phyloP scores from a whole-genome alignment of 1,140 invertebrate species.

The Ceratosolen fusciceps region DNA sequence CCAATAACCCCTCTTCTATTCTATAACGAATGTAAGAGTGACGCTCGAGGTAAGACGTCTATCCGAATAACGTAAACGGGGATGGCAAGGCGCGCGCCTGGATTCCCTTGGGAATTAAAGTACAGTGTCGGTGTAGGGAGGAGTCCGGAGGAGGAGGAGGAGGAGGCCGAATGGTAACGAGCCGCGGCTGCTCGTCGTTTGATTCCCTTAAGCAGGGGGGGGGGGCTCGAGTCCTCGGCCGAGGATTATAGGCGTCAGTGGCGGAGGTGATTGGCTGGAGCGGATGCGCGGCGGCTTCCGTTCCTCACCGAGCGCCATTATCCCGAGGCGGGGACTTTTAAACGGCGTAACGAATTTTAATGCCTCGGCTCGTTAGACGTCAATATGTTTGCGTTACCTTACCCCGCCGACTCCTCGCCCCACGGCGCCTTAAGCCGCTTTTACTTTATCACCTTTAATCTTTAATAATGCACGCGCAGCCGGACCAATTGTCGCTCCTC shows the following conservation, averaged over 20 bases:
- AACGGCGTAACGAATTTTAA: constrained; percentile 11
- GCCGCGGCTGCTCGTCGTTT: not conserved
- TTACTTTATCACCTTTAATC: not conserved
- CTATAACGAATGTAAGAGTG: no score
- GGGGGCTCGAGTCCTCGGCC: not conserved
- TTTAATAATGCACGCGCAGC: not conserved
- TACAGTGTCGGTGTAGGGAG: not conserved
- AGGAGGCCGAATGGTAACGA: not conserved
- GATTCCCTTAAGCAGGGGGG: not conserved
- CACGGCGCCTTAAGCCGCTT: not conserved
- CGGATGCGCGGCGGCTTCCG: not conserved
- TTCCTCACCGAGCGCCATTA: not conserved
- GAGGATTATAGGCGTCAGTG: constrained; percentile 3
- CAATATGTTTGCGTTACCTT: constrained; percentile 9
- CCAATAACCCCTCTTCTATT: no score
- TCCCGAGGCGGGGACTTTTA: not conserved
- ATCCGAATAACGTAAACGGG: no score
- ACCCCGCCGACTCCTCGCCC: not conserved
- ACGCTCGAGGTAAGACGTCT: no score
- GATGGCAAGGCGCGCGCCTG: no score
- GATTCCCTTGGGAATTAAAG: no score
- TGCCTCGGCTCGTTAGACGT: not conserved
- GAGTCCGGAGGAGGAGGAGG: not conserved
- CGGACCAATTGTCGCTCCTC: no score
- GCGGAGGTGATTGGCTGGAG: not conserved